Evolutionary conservation across 2,797 vertebrate species (phyloP), one percentile per base, ranked within the genome.

Genomic region (Sylvia borin): DNA sequence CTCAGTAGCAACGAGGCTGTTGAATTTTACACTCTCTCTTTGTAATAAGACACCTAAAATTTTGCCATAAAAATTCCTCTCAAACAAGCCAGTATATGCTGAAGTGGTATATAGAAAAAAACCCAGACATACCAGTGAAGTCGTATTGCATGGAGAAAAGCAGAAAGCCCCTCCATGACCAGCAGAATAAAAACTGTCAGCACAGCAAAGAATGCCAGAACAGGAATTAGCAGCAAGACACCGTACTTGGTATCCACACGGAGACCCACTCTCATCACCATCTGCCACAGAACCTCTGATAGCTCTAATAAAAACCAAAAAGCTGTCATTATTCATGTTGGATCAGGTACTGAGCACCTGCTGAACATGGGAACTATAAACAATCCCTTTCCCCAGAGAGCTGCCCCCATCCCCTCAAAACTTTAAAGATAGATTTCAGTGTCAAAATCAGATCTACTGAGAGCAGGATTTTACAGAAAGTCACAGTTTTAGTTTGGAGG

Each of bases 151-250:
- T 99, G 99, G 29, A 99, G 99, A 96, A 99, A 99, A 11, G 99
- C 99, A 6, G 99, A 99, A 31, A 99, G 98, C 13, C 99, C 99
- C 97, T 99, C 99, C 99, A 99, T 99, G 96, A 99, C 87, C 29
- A 99, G 96, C 29, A 99, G 98, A 97, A 99, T 99, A 95, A 98
- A 98, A 81, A 99, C 96, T 2, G 99, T 99, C 74, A 99, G 96
- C 22, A 97, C 74, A 20, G 98, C 98, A 53, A 99, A 99, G 75
- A 99, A 96, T 5, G 98, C 97, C 10, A 99, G 98, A 29, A 99
- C 95, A 0, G 99, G 99, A 15, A 99, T 97, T 65, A 99, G 96
- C 51, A 99, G 93, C 66, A 98, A 34, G n/a, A 98, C 98, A 3
- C 99, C 99, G 0, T 98, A 96, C 5, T 97, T 97, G 0, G 97